Base-by-base conservation (phyloP, 2,797 vertebrate genomes). In the Leontocebus nigricollis region DNA sequence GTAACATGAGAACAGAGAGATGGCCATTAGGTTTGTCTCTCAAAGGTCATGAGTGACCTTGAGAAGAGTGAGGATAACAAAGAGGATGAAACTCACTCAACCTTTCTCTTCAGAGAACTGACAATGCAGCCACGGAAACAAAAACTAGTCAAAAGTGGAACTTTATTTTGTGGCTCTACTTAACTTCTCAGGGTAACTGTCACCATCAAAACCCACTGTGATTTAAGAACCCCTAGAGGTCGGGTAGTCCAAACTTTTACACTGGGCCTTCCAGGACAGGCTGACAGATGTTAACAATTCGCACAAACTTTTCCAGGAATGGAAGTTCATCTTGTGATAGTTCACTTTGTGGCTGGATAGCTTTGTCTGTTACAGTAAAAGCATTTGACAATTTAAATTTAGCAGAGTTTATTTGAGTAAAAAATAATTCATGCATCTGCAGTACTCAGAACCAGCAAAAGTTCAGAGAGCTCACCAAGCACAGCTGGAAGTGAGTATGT, bases 201-300 rank as follows among this genome's bases (percentile, higher is more conserved):
- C 80, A 33, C 88, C 19, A 26, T 67, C 48, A 93, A 96, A 95
- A 94, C 89, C 72, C 48, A 57, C 85, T 39, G 80, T 59, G 93
- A 48, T 93, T 75, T 79, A 88, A 92, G 81, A 50, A 59, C 27
- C 64, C 57, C 41, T 87, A 22, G 33, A 36, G 36, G 22, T 94
- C 46, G 67, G 15, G 27, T 14, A 17, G 67, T 70, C 50, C 88
- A 46, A 59, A 84, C 26, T 52, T 46, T 67, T 20, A 87, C 82
- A 36, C 64, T 36, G 33, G 57, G 9, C 27, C 59, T 88, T 89
- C n/a, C 36, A 20, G 27, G 14, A 15, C 7, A 67, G 81, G 81
- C 36, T 36, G 76, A 83, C 22, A 67, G n/a, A 72, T 72, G 84
- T 36, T 52, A 55, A 8, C 33, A 30, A n/a, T 55, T 55, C 44